These are phyloP conservation scores for Apistogramma diplotaenia DNA, from an alignment of 2,113 vertebrate genomes.

Conservation along the genomic window DNA sequence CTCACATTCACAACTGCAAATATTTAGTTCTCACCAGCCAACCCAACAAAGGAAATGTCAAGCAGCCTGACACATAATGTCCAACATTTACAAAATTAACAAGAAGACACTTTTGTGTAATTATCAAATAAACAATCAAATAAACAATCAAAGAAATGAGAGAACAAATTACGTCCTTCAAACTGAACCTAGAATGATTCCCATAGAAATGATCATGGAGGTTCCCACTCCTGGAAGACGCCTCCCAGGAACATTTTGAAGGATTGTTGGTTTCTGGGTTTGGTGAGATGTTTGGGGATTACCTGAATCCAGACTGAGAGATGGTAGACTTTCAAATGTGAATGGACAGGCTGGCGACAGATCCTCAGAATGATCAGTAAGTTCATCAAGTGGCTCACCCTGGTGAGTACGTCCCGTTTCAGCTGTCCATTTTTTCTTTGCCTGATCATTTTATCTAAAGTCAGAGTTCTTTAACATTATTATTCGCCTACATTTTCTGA, in stretches of 20 bases:
- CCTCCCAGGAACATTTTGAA: neutral
- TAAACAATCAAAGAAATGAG: too few relatives aligned
- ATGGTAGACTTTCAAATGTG: neutral
- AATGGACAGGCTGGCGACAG: neutral
- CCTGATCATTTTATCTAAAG: neutral
- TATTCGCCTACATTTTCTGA: neutral
- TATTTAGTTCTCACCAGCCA: neutral
- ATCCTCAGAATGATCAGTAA: neutral
- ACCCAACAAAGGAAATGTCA: neutral
- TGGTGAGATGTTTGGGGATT: neutral
- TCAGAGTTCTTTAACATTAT: neutral
- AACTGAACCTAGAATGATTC: neutral
- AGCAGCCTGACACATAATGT: neutral
- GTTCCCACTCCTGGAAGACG: neutral
- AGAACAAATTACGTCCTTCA: neutral
- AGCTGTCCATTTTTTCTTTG: neutral
- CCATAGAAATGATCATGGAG: neutral
- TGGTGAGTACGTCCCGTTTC: neutral
- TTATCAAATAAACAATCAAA: too few relatives aligned
- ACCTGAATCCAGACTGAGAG: neutral
- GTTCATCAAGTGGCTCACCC: neutral
- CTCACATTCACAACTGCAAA: neutral
- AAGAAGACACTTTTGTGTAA: too few relatives aligned
- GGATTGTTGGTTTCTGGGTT: neutral
- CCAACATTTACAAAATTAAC: neutral